Conservation (phyloP, 2,888 invertebrate species). For the Heterodera filipjevi region DNA sequence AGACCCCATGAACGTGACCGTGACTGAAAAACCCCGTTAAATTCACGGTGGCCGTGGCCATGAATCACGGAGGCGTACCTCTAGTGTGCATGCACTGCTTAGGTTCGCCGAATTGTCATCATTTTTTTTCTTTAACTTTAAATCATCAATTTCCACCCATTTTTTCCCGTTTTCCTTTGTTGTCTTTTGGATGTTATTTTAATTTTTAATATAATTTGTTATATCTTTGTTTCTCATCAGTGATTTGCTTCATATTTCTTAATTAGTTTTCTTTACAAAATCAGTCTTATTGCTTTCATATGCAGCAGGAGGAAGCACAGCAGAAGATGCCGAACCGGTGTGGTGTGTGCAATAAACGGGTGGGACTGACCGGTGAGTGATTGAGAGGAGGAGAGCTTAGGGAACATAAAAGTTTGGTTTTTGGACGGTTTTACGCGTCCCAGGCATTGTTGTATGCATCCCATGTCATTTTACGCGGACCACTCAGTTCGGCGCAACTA, state of each 20-base stretch:
- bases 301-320: constrained; percentile 40
- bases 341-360: constrained; percentile 97
- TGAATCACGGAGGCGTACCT: too few relatives aligned
- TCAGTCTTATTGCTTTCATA: neutral
- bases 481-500: too few relatives aligned
- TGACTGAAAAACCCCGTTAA: too few relatives aligned
- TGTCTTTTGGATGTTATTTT: neutral
- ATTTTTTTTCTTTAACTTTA: neutral
- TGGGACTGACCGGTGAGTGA: constrained; percentile 90
- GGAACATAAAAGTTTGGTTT: neutral
- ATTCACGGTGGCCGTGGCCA: too few relatives aligned
- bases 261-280: neutral
- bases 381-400: too few relatives aligned
- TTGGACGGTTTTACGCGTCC: too few relatives aligned
- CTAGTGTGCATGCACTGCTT: neutral
- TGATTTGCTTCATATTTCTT: neutral
- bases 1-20: too few relatives aligned
- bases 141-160: neutral
- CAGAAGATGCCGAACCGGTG: constrained; percentile 93
- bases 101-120: neutral
- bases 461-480: too few relatives aligned
- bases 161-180: neutral
- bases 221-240: neutral
- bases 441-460: too few relatives aligned
- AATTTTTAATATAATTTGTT: neutral